A percentile compares a stretch with the other conserved stretches of the same genome.
Conservation (phyloP, 2,797 vertebrate species). For the Melanotaenia pygmaea region DNA sequence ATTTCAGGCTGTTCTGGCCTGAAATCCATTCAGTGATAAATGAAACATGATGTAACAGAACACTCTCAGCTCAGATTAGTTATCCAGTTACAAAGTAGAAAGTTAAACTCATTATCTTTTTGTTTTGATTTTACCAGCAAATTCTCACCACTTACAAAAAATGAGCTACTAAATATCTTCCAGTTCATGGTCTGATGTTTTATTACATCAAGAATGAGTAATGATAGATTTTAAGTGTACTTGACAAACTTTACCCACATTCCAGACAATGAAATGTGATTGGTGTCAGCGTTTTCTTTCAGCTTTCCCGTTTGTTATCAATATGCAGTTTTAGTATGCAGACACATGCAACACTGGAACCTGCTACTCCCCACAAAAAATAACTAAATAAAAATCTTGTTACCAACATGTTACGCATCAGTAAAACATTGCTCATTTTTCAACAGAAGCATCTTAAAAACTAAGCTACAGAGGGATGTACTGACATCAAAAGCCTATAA, state of each 20-base stretch:
- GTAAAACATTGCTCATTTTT: not conserved
- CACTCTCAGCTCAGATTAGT: not conserved
- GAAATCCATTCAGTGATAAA: not conserved
- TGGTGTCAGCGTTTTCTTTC: not conserved
- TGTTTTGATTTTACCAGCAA: not conserved
- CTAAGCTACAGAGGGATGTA: not conserved
- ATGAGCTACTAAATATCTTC: not conserved
- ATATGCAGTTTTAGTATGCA: not conserved
- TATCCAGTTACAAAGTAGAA: not conserved
- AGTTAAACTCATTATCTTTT: not conserved
- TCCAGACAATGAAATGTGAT: not conserved
- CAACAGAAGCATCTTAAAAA: not conserved
- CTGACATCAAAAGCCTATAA: not conserved
- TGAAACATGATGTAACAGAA: not conserved
- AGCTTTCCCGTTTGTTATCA: not conserved
- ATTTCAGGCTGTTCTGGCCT: not conserved
- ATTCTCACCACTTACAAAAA: not conserved
- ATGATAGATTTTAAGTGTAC: not conserved
- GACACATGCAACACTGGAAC: not conserved
- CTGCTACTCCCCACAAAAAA: not conserved
- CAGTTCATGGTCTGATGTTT: not conserved
- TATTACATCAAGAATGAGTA: not conserved
- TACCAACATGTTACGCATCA: no score
- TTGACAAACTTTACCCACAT: not conserved
- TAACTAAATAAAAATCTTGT: no score